Percentiles rank a stretch among this genome's conserved stretches.
These are phyloP conservation scores for Zalophus californianus DNA, from an alignment of 2,797 vertebrate species.

Conservation along the genomic window DNA sequence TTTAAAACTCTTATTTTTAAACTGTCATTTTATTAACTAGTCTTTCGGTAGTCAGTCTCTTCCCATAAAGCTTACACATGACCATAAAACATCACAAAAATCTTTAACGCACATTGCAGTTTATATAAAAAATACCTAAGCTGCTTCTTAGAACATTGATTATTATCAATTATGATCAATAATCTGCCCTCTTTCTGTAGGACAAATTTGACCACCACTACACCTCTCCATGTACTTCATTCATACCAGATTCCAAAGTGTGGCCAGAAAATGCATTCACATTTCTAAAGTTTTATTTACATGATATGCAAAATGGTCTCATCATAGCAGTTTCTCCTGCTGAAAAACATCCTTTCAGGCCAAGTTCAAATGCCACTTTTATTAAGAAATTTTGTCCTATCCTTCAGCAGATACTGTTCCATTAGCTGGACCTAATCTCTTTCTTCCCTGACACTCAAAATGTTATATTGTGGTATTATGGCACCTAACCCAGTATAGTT, in stretches of 20 bases:
- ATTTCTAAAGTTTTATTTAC: neutral
- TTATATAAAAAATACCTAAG: conserved; percentile 18
- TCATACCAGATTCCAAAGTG: neutral
- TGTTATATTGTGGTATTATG: neutral
- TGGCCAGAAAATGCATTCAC: neutral
- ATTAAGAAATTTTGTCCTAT: neutral
- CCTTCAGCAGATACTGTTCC: neutral
- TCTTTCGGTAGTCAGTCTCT: neutral
- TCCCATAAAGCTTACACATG: neutral
- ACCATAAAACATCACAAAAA: neutral
- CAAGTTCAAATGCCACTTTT: neutral
- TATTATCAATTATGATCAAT: neutral
- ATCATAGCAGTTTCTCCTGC: neutral
- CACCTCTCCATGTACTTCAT: neutral
- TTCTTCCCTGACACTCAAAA: neutral
- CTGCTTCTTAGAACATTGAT: neutral
- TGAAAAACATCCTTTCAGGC: neutral
- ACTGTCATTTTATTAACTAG: neutral
- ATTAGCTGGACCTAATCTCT: neutral
- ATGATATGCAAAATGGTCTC: neutral
- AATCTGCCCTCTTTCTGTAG: neutral
- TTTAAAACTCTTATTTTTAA: neutral
- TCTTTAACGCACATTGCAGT: neutral
- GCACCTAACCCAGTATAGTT: neutral
- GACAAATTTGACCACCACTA: neutral